These are phyloP conservation scores for Galaxea fascicularis DNA, from an alignment of 92 coral and sea anemone genomes.

Conservation along the genomic window DNA sequence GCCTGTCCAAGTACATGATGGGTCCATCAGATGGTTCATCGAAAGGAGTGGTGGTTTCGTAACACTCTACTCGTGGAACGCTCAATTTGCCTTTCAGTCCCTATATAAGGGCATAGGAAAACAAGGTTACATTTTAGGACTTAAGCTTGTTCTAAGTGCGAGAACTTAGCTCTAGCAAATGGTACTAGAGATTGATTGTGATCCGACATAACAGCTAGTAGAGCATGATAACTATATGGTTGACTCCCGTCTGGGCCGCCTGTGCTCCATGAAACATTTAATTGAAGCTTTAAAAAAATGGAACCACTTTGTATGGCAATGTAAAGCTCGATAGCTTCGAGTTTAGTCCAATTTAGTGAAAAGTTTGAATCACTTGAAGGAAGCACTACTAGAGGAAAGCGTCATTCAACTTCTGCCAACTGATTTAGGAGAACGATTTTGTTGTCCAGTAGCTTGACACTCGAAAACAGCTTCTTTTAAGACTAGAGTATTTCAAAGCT, in stretches of 20 bases:
- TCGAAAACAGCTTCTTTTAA: neutral
- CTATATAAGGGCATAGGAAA: neutral
- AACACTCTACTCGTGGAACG: neutral
- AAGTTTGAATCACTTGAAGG: neutral
- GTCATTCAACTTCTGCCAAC: neutral
- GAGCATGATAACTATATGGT: neutral
- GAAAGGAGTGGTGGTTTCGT: neutral
- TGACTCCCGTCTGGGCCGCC: no score
- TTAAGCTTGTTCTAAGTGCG: neutral
- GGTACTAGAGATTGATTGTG: neutral
- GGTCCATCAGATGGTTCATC: neutral
- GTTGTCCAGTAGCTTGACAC: neutral
- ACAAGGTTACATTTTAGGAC: neutral
- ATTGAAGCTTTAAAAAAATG: neutral
- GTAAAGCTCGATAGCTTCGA: neutral
- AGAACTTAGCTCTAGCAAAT: neutral
- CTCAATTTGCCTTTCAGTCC: neutral
- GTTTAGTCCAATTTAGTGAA: neutral
- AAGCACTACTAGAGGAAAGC: neutral
- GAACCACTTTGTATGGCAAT: neutral
- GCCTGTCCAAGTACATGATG: neutral
- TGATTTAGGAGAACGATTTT: neutral
- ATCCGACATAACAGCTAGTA: neutral
- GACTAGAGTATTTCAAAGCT: neutral
- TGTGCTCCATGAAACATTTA: neutral